Evolutionary conservation across 1,140 invertebrate species (phyloP), one percentile per base, ranked within the genome.

Genomic region (Drosophila willistoni): DNA sequence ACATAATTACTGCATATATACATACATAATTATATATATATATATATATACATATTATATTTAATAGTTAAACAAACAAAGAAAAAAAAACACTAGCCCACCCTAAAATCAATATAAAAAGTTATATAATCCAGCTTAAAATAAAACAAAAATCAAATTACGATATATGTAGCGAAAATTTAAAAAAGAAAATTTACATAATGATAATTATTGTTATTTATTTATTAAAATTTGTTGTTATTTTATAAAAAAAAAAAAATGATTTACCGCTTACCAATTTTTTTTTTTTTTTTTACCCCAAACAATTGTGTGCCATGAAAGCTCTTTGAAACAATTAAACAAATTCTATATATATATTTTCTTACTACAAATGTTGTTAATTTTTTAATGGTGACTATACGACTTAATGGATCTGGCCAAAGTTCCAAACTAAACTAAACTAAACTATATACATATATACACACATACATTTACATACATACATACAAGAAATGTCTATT

Each of bases 331-430:
- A 75, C 68, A 65, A 77, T 71, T 55, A 64, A 68, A 82, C 57
- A 79, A 82, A 55, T 42, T 78, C 75, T 75, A 66, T 81, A 77
- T 81, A 77, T 81, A 77, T 81, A 83, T 82, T 75, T 82, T 82
- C 75, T 71, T 78, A 74, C 66, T 64, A 56, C 65, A 74, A 7
- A 60, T 39, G 60, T 78, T 78, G 78, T 78, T 77, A 78, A 77
- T 54, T 77, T 42, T 68, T 51, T 10, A 12, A 51, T 51, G 44
- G 17, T 51, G 19, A 51, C 44, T 51, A 51, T 22, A 51, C 44
- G 44, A 51, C 44, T 51, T 51, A 51, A 51, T 22, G 17, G 44
- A 22, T 22, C 44, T 51, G 10, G 17, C 17, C 7, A 51, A 51
- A 22, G 44, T 22, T 51, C 17, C 9, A 12, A 51, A 51, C 44